Evolutionary conservation across 2,113 vertebrate genomes (phyloP), one percentile per base, ranked within the genome.

Genomic region (Nibea coibor): DNA sequence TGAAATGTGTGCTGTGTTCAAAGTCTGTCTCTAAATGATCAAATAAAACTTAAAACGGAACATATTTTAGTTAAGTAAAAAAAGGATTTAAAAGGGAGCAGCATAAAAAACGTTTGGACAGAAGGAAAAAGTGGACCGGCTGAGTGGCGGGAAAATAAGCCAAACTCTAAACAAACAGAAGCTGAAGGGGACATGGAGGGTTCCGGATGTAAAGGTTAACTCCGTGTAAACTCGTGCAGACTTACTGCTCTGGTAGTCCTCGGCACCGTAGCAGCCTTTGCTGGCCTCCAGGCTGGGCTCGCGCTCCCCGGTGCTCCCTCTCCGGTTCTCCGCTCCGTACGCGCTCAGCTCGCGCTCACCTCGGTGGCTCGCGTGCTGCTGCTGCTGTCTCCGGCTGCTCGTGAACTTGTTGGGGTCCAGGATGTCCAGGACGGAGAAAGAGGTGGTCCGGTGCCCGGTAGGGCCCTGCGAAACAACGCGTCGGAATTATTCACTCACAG

Each of bases 371-470:
- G n/a, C 43, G 70, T 82, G 84, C 87, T 85, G 88, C 19, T 69
- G 73, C 71, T 64, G 76, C 17, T 24, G 81, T 9, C 92, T 53
- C 26, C 92, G 90, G 78, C 8, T 88, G 94, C 97, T 97, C 74
- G 97, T 99, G 95, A 99, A 98, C 91, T 97, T 98, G 94, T 98
- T 97, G 62, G 97, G 97, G 88, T 97, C 97, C 95, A 99, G 92
- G 88, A 99, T 99, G 96, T 99, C 98, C 92, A 99, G 93, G 45
- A 99, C 97, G 1, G 98, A 99, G 93, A 99, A 99, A 10, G 98
- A 96, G 43, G 98, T 99, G 94, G 97, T 98, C 88, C 98, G 96
- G 91, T 97, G 93, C 22, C 82, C 80, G 71, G 57, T 82, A 5
- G 84, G 91, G 69, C 91, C 92, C 92, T 92, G 82, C 14, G 10